phyloP scores from a whole-genome alignment of 92 coral and sea anemone genomes.

The Diadumene lineata region DNA sequence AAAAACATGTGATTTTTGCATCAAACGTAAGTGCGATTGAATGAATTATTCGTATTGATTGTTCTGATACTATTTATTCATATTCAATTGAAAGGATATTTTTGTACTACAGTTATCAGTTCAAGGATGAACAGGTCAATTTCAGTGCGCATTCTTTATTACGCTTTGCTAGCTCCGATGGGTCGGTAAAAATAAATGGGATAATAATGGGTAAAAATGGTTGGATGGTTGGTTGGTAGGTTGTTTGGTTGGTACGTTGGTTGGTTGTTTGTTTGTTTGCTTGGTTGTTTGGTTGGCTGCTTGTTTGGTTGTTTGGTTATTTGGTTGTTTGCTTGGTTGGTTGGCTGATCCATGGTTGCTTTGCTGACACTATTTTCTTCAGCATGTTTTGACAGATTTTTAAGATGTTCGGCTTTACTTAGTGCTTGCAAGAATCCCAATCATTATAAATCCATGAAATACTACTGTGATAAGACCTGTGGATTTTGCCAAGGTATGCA shows the following conservation, averaged over 20 bases:
- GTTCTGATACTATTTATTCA: no score
- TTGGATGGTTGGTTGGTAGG: no score
- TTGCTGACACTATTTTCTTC: no score
- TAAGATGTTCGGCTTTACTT: constrained; percentile 29
- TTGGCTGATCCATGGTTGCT: background rate
- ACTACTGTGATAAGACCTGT: constrained; percentile 60
- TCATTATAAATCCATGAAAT: constrained; percentile 33
- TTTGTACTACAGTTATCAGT: background rate
- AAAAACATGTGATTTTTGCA: constrained; percentile 43
- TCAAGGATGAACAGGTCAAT: background rate
- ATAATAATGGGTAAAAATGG: background rate
- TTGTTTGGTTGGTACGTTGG: no score
- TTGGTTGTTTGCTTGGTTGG: no score
- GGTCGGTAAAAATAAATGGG: background rate
- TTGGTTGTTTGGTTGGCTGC: no score
- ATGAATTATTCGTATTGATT: background rate
- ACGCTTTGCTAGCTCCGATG: background rate
- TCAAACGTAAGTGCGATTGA: constrained; percentile 15
- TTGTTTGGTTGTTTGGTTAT: no score
- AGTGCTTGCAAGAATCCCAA: constrained; percentile 24
- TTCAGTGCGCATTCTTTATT: background rate
- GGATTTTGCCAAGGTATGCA: constrained; percentile 58
- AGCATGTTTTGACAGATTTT: constrained; percentile 49
- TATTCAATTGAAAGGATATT: background rate
- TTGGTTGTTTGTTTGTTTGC: no score